Conservation (phyloP, 2,888 invertebrate genomes). For the Acrocera orbiculus region DNA sequence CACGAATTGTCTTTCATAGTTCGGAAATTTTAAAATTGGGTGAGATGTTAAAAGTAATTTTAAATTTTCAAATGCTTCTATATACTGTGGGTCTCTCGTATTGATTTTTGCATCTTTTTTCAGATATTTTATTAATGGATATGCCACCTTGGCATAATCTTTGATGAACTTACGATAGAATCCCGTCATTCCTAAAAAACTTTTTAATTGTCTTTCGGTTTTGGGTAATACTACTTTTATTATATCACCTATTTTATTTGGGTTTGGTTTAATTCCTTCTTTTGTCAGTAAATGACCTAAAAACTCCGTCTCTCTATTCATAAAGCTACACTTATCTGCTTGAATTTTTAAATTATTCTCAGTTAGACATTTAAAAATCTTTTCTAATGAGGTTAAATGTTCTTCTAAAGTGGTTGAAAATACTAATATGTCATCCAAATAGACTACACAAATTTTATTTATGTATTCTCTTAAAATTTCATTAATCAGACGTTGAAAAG, state of each 20-base stretch:
- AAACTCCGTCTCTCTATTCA: slow-evolving; percentile 5
- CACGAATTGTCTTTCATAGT: slow-evolving; percentile 9
- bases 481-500: slow-evolving; percentile 9
- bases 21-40: slow-evolving; percentile 11
- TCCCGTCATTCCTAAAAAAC: slow-evolving; percentile 7
- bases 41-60: slow-evolving; percentile 7
- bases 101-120: slow-evolving; percentile 10
- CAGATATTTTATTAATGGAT: slow-evolving; percentile 11
- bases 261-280: slow-evolving; percentile 10
- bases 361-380: slow-evolving; percentile 9
- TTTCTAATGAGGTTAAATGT: slow-evolving; percentile 8
- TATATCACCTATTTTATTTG: slow-evolving; percentile 8
- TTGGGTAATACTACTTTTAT: slow-evolving; percentile 7
- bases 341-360: slow-evolving; percentile 10
- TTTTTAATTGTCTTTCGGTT: slow-evolving; percentile 7
- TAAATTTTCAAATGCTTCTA: slow-evolving; percentile 10
- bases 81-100: slow-evolving; percentile 9
- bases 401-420: slow-evolving; percentile 10
- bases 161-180: slow-evolving; percentile 9
- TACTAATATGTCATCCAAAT: slow-evolving; percentile 7
- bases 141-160: slow-evolving; percentile 9
- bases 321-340: slow-evolving; percentile 9
- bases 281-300: slow-evolving; percentile 2
- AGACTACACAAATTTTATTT: slow-evolving; percentile 7
- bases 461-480: slow-evolving; percentile 8